A percentile compares a stretch with the other conserved stretches of the same genome.
Evolutionary conservation across 2,888 invertebrate species (phyloP).

Genomic region (Ophion slaviceki): DNA sequence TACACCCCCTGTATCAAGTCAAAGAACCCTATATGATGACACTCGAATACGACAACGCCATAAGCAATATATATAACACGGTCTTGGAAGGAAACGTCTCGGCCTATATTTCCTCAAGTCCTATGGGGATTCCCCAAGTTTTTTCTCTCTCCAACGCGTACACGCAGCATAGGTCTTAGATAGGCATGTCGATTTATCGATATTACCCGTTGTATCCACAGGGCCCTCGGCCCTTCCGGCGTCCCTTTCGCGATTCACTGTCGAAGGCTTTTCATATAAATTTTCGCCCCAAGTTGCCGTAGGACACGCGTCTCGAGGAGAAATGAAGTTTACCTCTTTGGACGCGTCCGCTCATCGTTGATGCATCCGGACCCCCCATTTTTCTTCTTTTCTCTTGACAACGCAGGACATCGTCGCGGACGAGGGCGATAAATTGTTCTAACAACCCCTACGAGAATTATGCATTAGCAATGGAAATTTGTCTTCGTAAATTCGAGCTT

Average conservation of each 20-base stretch:
- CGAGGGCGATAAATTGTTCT: no score
- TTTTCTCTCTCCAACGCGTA: slow-evolving; percentile 33
- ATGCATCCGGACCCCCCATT: slow-evolving; percentile 6
- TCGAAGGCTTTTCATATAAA: slow-evolving; percentile 41
- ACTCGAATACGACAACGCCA: neutral
- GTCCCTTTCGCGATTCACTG: slow-evolving; percentile 12
- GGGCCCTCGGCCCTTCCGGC: slow-evolving; percentile 4
- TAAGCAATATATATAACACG: slow-evolving; percentile 18
- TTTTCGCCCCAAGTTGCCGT: slow-evolving; percentile 30
- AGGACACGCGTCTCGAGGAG: slow-evolving; percentile 24
- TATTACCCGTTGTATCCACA: slow-evolving; percentile 70
- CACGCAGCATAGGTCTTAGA: slow-evolving; percentile 27
- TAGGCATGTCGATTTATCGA: slow-evolving; percentile 76
- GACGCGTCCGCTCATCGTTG: slow-evolving; percentile 4
- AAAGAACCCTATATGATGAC: neutral
- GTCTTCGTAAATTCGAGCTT: neutral
- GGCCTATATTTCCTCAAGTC: slow-evolving; percentile 54
- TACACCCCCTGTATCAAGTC: neutral
- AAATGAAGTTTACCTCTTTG: slow-evolving; percentile 25
- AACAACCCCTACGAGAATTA: neutral
- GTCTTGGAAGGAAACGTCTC: slow-evolving; percentile 50
- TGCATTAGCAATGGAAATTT: neutral
- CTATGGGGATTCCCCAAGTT: slow-evolving; percentile 66
- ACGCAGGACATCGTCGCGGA: neutral
- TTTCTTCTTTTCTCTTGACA: neutral